Evolutionary conservation across 2,797 vertebrate species (phyloP), one percentile per base, ranked within the genome.

Genomic region (Tolypeutes matacus): DNA sequence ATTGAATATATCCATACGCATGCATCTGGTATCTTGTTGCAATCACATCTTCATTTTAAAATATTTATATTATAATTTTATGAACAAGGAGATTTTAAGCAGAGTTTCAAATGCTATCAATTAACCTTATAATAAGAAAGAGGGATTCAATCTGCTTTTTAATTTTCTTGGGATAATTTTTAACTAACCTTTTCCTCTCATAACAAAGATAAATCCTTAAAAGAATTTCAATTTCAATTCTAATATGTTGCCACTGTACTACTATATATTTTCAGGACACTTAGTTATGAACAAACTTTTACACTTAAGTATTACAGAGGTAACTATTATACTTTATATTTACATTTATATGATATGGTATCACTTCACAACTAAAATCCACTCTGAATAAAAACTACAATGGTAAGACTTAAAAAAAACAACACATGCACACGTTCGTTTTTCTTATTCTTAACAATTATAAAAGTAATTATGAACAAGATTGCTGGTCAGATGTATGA

Each of bases 391-490:
- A 10, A 91, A 96, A 80, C 20, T 80, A n/a, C 7, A 93, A 36
- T 76, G 95, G 21, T 93, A 95, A 95, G 92, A 88, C 60, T 93
- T 49, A 12, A 12, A 80, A 95, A 94, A 12, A 12, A 80, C 94
- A 93, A 53, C 53, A 18, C 34, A 94, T 29, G 36, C 27, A 89
- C 29, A 69, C n/a, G 58, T 39, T 95, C 60, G 29, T 83, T 92
- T 93, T 93, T 83, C 62, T 88, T 92, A 96, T 94, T 96, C 83
- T 92, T 97, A 82, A 88, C 89, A 96, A 97, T 96, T 96, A 97
- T 91, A 96, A 95, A 97, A 92, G 91, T 95, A 96, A 97, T 96
- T 95, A 96, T 89, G 93, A 88, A 96, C 70, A 95, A 86, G 91
- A 94, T 82, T 95, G 51, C 69, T 94, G 88, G 70, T 90, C 78